phyloP scores from a whole-genome alignment of 2,888 invertebrate genomes.

The Elmis aenea region DNA sequence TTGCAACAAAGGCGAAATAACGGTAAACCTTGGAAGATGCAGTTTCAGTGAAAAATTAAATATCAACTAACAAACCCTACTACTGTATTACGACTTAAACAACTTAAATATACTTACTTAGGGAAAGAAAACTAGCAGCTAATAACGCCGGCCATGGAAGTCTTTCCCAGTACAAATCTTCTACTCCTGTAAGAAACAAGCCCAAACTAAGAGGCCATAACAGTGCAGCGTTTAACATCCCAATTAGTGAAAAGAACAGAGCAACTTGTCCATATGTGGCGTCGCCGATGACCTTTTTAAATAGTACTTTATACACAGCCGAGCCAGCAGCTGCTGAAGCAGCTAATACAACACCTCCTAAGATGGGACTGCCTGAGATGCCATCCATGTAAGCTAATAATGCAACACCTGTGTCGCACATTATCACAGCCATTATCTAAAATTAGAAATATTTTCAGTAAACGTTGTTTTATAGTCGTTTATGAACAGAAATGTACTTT shows the following conservation, averaged over 20 bases:
- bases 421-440: constrained; percentile 90
- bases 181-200: constrained; percentile 80
- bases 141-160: constrained; percentile 86
- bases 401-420: constrained; percentile 92
- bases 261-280: constrained; percentile 90
- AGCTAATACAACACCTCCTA: constrained; percentile 86
- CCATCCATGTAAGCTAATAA: constrained; percentile 94
- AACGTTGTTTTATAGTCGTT: too few species aligned
- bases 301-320: constrained; percentile 92
- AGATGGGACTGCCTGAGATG: constrained; percentile 81
- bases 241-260: constrained; percentile 87
- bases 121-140: constrained; percentile 71
- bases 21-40: too few species aligned
- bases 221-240: constrained; percentile 79
- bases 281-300: constrained; percentile 90
- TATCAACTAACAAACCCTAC: too few species aligned
- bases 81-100: too few species aligned
- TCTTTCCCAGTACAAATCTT: constrained; percentile 73
- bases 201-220: constrained; percentile 89
- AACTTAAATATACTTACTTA: constrained; percentile 53
- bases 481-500: too few species aligned
- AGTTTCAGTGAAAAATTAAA: too few species aligned
- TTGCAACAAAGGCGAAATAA: too few species aligned
- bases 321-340: constrained; percentile 88
- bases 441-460: constrained; percentile 22